Percentiles rank a stretch among this genome's conserved stretches.
Evolutionary conservation across 2,113 vertebrate species (phyloP).

Genomic region (Baryphthengus martii): DNA sequence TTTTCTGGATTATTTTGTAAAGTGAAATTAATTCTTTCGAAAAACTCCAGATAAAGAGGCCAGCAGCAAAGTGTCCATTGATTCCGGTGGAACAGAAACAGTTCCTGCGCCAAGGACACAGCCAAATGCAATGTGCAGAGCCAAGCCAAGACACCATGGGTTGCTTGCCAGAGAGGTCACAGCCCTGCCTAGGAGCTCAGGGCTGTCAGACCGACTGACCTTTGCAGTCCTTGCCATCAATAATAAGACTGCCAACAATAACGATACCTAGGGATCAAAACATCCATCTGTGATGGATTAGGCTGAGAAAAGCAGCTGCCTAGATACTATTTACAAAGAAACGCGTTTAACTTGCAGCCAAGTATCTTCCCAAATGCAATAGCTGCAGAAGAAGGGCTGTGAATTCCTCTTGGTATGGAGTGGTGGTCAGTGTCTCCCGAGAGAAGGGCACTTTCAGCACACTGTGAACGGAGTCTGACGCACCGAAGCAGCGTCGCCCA

Average conservation of each 20-base stretch:
- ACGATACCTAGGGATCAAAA: background rate
- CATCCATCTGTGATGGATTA: background rate
- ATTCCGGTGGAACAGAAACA: background rate
- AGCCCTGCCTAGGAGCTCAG: background rate
- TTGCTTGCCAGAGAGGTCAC: background rate
- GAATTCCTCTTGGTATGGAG: background rate
- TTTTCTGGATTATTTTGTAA: background rate
- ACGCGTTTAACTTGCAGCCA: background rate
- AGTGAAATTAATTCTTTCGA: background rate
- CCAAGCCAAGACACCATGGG: background rate
- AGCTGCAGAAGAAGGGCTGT: background rate
- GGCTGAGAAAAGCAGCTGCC: background rate
- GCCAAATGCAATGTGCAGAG: background rate
- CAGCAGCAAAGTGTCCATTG: background rate
- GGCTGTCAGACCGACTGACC: background rate
- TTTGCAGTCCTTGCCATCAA: background rate
- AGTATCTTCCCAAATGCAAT: background rate
- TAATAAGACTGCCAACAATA: background rate
- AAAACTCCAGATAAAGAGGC: background rate
- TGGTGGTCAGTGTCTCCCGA: background rate
- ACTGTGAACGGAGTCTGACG: background rate
- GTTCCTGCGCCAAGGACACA: accelerated
- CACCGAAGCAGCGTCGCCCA: background rate
- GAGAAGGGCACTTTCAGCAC: background rate
- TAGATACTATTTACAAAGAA: background rate